Percentiles rank a stretch among this genome's conserved stretches.
Conservation (phyloP, 2,888 invertebrate species). For the Machimus atricapillus region DNA sequence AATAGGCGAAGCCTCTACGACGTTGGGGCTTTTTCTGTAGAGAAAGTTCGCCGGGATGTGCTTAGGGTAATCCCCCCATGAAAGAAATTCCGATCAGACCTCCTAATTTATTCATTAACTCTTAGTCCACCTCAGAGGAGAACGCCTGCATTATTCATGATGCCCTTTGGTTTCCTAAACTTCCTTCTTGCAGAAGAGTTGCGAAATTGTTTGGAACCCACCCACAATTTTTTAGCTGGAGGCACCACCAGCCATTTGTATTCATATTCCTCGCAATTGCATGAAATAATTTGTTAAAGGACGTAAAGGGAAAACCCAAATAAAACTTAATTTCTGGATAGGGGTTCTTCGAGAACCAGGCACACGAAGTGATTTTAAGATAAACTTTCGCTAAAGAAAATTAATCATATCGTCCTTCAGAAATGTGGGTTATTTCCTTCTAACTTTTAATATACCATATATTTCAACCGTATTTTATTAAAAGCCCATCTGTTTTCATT, state of each 20-base stretch:
- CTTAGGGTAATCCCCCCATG: not conserved
- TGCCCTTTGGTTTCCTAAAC: not conserved
- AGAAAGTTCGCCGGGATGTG: not conserved
- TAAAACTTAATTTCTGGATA: not conserved
- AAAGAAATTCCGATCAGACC: not conserved
- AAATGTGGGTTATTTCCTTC: not conserved
- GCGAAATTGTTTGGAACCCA: not conserved
- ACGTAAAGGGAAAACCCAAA: not conserved
- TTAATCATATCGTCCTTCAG: not conserved
- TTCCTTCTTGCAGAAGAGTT: not conserved
- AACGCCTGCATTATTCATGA: not conserved
- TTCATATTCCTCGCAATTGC: not conserved
- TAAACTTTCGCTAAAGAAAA: not conserved
- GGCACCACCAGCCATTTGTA: not conserved
- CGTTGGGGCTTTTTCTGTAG: not conserved
- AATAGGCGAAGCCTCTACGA: not conserved
- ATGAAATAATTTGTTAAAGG: not conserved
- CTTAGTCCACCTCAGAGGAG: not conserved
- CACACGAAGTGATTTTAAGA: not conserved
- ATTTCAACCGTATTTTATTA: not conserved
- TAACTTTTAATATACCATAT: not conserved
- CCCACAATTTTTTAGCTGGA: not conserved
- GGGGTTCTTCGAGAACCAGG: not conserved
- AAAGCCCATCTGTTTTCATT: not conserved
- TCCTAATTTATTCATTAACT: not conserved